Base-by-base conservation (phyloP, 2,888 invertebrate species). In the Patella depressa region DNA sequence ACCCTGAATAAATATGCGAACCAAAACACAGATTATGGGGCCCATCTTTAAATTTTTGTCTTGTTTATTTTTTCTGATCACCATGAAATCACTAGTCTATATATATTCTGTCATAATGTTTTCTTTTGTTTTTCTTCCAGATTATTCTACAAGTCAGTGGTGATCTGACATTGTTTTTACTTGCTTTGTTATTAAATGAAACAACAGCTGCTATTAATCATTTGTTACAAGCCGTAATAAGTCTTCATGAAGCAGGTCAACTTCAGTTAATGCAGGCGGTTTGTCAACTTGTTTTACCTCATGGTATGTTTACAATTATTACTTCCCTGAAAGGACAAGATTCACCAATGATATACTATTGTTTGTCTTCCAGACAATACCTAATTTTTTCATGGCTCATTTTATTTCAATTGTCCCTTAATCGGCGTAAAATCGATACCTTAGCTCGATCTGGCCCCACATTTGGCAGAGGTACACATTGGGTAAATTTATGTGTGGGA, bases 111-210 rank as follows among this genome's bases (percentile, higher is more conserved):
- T 45, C 19, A 3, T 73, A 1, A 17, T 53, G 5, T 53, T 53
- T 73, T 15, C 55, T 70, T 24, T 57, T 65, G 71, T 17, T 65
- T 69, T 72, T 72, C 53, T 83, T 82, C 24, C 85, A 89, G 90
- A 76, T 88, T 29, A 77, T 90, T 80, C 83, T 88, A 19, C 86
- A 87, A 75, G 85, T 88, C 53, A 86, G 87, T 74, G 82, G 84
- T 19, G 88, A 89, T 72, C 79, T 89, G 72, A 87, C 88, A 0
- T 81, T 89, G 74, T 88, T 86, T 79, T 78, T 89, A 76, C 76
- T 90, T 75, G 85, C 88, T 0, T 79, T 89, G 78, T 81, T 90
- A 83, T 85, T 87, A 79, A 85, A 86, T 17, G 88, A 89, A 79
- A 88, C 88, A 7, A 85, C 89, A 1, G 84, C 82, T 9, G 87